These are phyloP conservation scores for Psettodes erumei DNA, from an alignment of 2,113 vertebrate species.

Conservation along the genomic window DNA sequence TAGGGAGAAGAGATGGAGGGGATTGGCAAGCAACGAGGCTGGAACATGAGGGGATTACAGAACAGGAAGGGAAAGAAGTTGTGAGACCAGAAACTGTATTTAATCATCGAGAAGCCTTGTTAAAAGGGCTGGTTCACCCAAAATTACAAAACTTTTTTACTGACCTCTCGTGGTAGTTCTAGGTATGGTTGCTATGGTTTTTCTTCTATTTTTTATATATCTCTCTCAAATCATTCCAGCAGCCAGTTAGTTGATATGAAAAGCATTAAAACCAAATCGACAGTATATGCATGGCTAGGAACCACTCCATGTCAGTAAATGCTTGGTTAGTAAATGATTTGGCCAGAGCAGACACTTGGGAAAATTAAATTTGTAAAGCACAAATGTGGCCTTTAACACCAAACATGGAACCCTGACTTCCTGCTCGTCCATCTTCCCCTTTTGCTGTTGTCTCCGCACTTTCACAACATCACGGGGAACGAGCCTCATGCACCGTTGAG, in stretches of 20 bases:
- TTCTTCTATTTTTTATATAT: background rate
- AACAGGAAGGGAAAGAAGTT: background rate
- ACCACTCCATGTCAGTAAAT: too few species aligned
- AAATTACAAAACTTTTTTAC: background rate
- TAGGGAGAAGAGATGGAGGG: background rate
- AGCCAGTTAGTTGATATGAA: too few species aligned
- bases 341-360: too few species aligned
- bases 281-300: background rate
- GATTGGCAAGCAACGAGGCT: background rate
- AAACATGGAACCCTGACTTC: background rate
- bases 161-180: background rate
- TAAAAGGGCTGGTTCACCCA: background rate
- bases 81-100: background rate
- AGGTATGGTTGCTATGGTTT: background rate
- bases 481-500: conserved; percentile 34
- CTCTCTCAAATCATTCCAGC: background rate
- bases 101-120: background rate
- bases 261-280: background rate
- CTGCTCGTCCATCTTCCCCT: background rate
- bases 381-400: background rate
- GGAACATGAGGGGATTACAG: background rate
- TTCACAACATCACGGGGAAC: conserved; percentile 30
- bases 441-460: background rate
- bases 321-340: too few species aligned
- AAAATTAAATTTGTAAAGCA: background rate